These are phyloP conservation scores for Drosophila mayaguana DNA, from an alignment of 2,888 invertebrate species.

Conservation along the genomic window DNA sequence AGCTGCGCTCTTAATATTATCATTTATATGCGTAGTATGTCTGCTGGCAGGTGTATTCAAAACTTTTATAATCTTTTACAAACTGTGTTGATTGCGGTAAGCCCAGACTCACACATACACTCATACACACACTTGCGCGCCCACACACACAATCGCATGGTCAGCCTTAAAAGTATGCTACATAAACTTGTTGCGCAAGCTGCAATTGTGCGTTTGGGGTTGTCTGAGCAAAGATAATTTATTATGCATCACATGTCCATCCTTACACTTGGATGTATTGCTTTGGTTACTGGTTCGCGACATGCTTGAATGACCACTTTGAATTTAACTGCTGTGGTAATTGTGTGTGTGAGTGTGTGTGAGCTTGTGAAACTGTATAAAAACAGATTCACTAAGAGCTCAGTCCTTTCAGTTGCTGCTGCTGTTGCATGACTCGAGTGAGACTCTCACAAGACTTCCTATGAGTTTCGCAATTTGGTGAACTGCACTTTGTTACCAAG, in stretches of 20 bases:
- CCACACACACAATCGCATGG: constrained; percentile 10
- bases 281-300: constrained; percentile 35
- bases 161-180: constrained; percentile 45
- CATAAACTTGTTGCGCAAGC: constrained; percentile 76
- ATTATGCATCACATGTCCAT: constrained; percentile 73
- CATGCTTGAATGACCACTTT: constrained; percentile 73
- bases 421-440: constrained; percentile 31
- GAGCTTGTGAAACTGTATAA: constrained; percentile 49
- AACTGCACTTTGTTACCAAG: constrained; percentile 25
- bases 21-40: constrained; percentile 59
- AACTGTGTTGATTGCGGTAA: constrained; percentile 52
- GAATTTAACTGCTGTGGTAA: constrained; percentile 48
- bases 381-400: constrained; percentile 28
- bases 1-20: background rate
- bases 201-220: constrained; percentile 69
- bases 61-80: constrained; percentile 64
- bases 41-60: constrained; percentile 16
- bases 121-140: constrained; percentile 3
- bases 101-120: constrained; percentile 11
- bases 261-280: constrained; percentile 55
- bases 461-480: constrained; percentile 56
- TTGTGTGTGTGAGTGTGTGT: background rate
- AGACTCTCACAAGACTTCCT: constrained; percentile 41
- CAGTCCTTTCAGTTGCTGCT: constrained; percentile 64
- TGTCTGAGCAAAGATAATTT: constrained; percentile 46